Evolutionary conservation across 1,140 invertebrate genomes (phyloP).

Genomic region (Drusus annulatus): DNA sequence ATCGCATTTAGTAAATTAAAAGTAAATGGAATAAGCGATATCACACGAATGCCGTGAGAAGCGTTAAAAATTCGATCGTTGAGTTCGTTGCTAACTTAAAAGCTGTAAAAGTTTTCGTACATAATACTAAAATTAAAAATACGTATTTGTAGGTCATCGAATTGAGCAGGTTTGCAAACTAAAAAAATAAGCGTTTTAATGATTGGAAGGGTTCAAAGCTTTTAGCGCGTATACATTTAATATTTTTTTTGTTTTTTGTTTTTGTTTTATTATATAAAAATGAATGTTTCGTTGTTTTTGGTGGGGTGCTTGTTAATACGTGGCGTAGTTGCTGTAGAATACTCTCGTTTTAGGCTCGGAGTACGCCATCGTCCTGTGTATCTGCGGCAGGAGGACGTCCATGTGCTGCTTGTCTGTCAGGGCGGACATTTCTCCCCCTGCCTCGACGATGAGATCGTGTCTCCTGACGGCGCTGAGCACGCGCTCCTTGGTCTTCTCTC

Average conservation of each 20-base stretch:
- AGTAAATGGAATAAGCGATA: slow-evolving; percentile 46
- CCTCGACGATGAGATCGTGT: slow-evolving; percentile 72
- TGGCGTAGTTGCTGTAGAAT: slow-evolving; percentile 70
- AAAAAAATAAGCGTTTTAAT: slow-evolving; percentile 14
- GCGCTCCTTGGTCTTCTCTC: slow-evolving; percentile 75
- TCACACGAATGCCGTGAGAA: slow-evolving; percentile 43
- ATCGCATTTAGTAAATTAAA: slow-evolving; percentile 36
- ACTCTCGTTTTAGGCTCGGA: slow-evolving; percentile 69
- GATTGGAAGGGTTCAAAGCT: slow-evolving; percentile 23
- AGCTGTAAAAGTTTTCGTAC: slow-evolving; percentile 24
- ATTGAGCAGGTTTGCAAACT: slow-evolving; percentile 5
- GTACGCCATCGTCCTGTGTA: slow-evolving; percentile 71
- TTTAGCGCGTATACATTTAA: slow-evolving; percentile 39
- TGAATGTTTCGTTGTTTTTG: background rate
- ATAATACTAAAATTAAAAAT: background rate
- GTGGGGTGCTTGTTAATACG: slow-evolving; percentile 61
- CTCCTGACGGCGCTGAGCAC: slow-evolving; percentile 72
- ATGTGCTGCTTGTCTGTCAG: slow-evolving; percentile 74
- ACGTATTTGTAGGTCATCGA: background rate
- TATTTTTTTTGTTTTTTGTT: slow-evolving; percentile 26
- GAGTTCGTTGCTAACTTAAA: slow-evolving; percentile 39
- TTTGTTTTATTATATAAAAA: slow-evolving; percentile 7
- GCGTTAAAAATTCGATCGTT: slow-evolving; percentile 55
- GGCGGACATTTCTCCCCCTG: slow-evolving; percentile 68
- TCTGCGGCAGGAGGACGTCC: slow-evolving; percentile 74